Conservation (phyloP, 2,113 vertebrate genomes). For the Semnornis frantzii region DNA sequence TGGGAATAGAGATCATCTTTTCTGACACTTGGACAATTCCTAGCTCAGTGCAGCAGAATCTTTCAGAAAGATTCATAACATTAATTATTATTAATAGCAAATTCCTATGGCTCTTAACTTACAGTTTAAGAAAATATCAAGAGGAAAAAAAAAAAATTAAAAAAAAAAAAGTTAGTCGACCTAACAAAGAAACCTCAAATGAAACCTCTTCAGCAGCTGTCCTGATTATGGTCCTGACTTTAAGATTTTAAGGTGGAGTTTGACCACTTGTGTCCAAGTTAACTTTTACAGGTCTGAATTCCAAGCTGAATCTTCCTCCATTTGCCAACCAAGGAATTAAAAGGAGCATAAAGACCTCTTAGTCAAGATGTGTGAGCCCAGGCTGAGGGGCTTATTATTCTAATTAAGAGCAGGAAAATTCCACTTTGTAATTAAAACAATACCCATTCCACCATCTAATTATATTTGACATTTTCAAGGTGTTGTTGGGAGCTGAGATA, state of each 20-base stretch:
- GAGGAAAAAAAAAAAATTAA: background rate
- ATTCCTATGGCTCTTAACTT: background rate
- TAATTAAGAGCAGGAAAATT: constrained; percentile 38
- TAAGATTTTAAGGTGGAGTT: background rate
- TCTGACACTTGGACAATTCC: background rate
- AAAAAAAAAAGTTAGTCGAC: background rate
- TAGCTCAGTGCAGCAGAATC: background rate
- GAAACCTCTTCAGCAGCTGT: background rate
- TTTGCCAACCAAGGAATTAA: background rate
- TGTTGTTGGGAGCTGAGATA: constrained; percentile 36
- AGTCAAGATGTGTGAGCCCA: background rate
- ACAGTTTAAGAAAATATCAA: background rate
- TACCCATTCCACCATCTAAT: constrained; percentile 56
- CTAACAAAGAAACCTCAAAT: background rate
- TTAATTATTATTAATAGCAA: background rate
- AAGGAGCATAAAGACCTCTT: background rate
- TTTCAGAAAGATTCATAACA: background rate
- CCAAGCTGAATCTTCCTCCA: background rate
- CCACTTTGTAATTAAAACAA: constrained; percentile 59
- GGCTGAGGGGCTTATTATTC: background rate
- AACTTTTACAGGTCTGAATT: background rate
- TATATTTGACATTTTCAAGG: constrained; percentile 65
- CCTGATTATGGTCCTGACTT: background rate
- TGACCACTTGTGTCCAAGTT: background rate
- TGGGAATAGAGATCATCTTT: background rate